phyloP scores from a whole-genome alignment of 2,113 vertebrate species.

The Trichomycterus rosablanca region DNA sequence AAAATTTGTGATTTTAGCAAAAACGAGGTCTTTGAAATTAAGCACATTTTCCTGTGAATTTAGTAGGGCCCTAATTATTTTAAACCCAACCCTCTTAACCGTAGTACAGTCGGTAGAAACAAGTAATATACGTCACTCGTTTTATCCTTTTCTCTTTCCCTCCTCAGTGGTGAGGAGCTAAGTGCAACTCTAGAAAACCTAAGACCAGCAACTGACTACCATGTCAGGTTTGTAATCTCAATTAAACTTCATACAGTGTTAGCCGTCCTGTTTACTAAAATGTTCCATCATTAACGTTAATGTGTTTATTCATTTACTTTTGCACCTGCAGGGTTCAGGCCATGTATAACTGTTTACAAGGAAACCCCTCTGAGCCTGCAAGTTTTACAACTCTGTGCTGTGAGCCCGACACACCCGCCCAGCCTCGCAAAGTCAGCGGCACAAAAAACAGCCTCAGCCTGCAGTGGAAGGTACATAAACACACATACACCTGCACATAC shows the following conservation, averaged over 20 bases:
- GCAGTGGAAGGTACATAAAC: conserved; percentile 83
- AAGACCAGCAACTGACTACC: conserved; percentile 92
- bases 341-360: conserved; percentile 79
- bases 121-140: no score
- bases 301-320: neutral
- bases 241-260: no score
- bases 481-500: conserved; percentile 3
- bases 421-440: conserved; percentile 85
- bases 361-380: conserved; percentile 80
- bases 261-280: no score
- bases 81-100: no score
- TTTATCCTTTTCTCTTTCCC: conserved; percentile 10
- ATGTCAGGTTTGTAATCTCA: conserved; percentile 78
- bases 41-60: no score
- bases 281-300: neutral
- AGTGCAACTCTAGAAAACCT: conserved; percentile 85
- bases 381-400: conserved; percentile 88
- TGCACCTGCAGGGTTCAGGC: conserved; percentile 77
- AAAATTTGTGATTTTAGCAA: no score
- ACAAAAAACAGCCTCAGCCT: conserved; percentile 89
- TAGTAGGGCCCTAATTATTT: no score
- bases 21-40: no score
- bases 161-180: conserved; percentile 81
- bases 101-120: no score
- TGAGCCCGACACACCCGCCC: conserved; percentile 84